Conservation (phyloP, 2,797 vertebrate genomes). For the Anas capensis region DNA sequence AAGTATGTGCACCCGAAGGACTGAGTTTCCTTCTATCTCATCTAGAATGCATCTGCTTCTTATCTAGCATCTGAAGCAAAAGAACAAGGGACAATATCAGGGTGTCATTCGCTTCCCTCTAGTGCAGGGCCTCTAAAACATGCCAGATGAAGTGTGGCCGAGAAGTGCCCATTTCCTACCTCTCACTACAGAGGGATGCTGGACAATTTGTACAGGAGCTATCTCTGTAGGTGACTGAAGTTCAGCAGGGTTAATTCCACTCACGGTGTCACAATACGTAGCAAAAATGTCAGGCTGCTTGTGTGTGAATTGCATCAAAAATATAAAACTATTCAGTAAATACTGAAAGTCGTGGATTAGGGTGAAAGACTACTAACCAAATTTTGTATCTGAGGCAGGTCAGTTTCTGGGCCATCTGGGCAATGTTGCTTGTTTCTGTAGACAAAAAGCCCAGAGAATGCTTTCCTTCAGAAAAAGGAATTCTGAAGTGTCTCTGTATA, state of each 20-base stretch:
- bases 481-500: not conserved
- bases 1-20: not conserved
- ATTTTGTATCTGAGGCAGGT: not conserved
- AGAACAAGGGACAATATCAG: not conserved
- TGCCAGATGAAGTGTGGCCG: not conserved
- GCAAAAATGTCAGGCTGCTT: not conserved
- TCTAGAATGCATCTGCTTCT: not conserved
- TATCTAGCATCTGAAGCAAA: not conserved
- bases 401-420: not conserved
- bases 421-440: not conserved
- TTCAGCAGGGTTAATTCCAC: not conserved
- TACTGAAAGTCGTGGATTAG: not conserved
- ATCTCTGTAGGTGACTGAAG: not conserved
- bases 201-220: not conserved
- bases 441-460: not conserved
- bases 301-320: not conserved
- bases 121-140: not conserved
- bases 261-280: accelerated
- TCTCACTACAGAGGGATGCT: not conserved
- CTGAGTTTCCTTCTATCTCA: not conserved
- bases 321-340: not conserved
- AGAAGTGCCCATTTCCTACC: not conserved
- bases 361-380: not conserved
- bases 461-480: not conserved
- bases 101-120: not conserved